Evolutionary conservation across 2,888 invertebrate genomes (phyloP).

Genomic region (Cheilosia soror): DNA sequence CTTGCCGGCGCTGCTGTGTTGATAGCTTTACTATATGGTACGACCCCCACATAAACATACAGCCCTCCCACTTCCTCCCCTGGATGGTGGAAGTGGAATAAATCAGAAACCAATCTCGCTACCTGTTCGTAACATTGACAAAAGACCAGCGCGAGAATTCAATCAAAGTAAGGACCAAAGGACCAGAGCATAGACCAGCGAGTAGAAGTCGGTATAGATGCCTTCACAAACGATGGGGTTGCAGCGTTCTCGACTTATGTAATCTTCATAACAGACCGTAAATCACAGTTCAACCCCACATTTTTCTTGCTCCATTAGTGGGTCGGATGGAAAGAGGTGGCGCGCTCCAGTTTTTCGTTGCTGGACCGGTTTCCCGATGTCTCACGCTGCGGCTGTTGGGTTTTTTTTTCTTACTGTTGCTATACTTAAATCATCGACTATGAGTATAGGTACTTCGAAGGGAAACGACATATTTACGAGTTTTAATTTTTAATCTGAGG

Average conservation of each 20-base stretch:
- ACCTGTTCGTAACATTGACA: conserved; percentile 75
- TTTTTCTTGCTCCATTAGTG: conserved; percentile 63
- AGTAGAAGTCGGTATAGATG: conserved; percentile 3
- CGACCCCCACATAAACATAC: conserved; percentile 1
- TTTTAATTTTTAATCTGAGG: conserved; percentile 72
- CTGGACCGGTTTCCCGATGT: conserved; percentile 12
- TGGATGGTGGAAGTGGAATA: conserved; percentile 54
- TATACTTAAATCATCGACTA: conserved; percentile 68
- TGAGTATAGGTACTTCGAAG: conserved; percentile 10
- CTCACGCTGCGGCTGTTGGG: conserved; percentile 7
- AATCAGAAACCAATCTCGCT: conserved; percentile 75
- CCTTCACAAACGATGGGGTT: conserved; percentile 54
- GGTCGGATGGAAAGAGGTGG: conserved; percentile 33
- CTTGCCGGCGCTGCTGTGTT: conserved; percentile 19
- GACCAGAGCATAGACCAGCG: not conserved
- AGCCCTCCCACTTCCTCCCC: not conserved
- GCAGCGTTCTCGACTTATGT: conserved; percentile 63
- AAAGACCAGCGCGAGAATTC: conserved; percentile 75
- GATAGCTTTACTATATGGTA: conserved; percentile 32
- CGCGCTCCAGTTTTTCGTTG: conserved; percentile 65
- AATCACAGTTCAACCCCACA: conserved; percentile 64
- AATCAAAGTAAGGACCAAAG: conserved; percentile 64
- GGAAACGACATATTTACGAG: conserved; percentile 75
- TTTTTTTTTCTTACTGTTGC: conserved; percentile 3
- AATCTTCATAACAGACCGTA: conserved; percentile 73